Conservation (phyloP, 1,140 invertebrate species). For the Listronotus bonariensis region DNA sequence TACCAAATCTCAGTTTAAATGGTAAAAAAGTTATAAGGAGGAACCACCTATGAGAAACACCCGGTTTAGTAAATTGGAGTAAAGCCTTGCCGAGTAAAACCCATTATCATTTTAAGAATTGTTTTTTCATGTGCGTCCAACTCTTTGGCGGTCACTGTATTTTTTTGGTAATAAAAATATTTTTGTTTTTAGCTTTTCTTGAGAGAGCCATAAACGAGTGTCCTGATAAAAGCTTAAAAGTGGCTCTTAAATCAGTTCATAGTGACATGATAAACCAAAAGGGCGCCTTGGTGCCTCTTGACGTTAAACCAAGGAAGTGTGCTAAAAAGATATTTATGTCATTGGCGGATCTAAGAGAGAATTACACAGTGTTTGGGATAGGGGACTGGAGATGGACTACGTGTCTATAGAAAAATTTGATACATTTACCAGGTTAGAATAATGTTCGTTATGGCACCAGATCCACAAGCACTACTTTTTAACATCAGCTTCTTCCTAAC, state of each 20-base stretch:
- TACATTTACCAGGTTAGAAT: constrained; percentile 66
- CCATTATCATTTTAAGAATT: too few relatives aligned
- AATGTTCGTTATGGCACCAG: too few relatives aligned
- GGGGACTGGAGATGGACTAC: constrained; percentile 71
- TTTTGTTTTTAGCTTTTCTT: constrained; percentile 63
- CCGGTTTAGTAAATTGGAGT: too few relatives aligned
- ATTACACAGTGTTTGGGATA: constrained; percentile 66
- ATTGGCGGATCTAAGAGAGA: constrained; percentile 89
- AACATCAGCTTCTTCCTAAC: too few relatives aligned
- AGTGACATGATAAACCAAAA: constrained; percentile 79
- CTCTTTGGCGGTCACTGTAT: too few relatives aligned
- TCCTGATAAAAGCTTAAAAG: constrained; percentile 78
- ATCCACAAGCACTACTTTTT: too few relatives aligned
- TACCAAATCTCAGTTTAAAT: too few relatives aligned
- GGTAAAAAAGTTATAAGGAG: too few relatives aligned
- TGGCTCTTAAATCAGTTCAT: constrained; percentile 79
- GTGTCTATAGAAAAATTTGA: constrained; percentile 81
- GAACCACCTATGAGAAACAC: too few relatives aligned
- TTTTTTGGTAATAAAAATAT: too few relatives aligned
- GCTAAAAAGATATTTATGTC: constrained; percentile 86
- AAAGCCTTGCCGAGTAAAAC: too few relatives aligned
- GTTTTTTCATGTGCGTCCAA: too few relatives aligned
- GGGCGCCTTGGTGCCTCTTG: constrained; percentile 76
- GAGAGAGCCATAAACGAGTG: constrained; percentile 81
- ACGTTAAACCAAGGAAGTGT: constrained; percentile 76